These are phyloP conservation scores for Aphaenogaster floridana DNA, from an alignment of 1,140 invertebrate genomes.

Conservation along the genomic window DNA sequence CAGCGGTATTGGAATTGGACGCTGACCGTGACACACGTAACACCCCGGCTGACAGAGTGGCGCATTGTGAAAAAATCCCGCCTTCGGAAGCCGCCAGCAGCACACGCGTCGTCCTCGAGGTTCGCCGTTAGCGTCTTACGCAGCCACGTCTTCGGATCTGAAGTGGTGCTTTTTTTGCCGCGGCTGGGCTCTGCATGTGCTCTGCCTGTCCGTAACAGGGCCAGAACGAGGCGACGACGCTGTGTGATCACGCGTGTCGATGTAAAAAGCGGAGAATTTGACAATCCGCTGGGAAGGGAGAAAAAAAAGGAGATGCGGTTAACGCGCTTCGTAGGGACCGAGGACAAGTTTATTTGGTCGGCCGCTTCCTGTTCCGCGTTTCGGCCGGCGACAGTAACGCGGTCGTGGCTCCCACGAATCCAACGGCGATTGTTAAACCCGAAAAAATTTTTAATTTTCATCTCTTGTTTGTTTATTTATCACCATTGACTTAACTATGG, in stretches of 20 bases:
- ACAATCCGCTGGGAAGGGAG: slow-evolving; percentile 23
- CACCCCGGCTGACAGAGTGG: slow-evolving; percentile 62
- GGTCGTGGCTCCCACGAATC: slow-evolving; percentile 5
- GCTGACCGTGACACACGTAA: slow-evolving; percentile 72
- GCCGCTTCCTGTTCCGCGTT: slow-evolving; percentile 55
- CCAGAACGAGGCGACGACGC: slow-evolving; percentile 16
- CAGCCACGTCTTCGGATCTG: slow-evolving; percentile 35
- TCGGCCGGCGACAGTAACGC: not conserved
- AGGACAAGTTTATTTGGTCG: slow-evolving; percentile 50
- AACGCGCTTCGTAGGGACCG: not conserved
- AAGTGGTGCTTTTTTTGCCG: slow-evolving; percentile 67
- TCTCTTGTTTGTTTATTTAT: too few relatives aligned
- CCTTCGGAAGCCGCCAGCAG: slow-evolving; percentile 50
- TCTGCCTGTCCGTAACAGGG: slow-evolving; percentile 47
- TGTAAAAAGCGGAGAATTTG: slow-evolving; percentile 38
- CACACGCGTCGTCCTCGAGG: slow-evolving; percentile 48
- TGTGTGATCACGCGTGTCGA: slow-evolving; percentile 17
- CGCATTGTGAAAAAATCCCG: slow-evolving; percentile 72
- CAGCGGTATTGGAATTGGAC: slow-evolving; percentile 28
- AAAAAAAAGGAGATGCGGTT: slow-evolving; percentile 1
- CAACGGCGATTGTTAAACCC: not conserved
- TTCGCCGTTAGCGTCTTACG: slow-evolving; percentile 39
- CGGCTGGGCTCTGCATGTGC: slow-evolving; percentile 42
- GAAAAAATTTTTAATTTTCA: not conserved
- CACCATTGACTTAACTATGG: too few relatives aligned